These are phyloP conservation scores for Germaria angustata DNA, from an alignment of 2,888 invertebrate species.

Conservation along the genomic window DNA sequence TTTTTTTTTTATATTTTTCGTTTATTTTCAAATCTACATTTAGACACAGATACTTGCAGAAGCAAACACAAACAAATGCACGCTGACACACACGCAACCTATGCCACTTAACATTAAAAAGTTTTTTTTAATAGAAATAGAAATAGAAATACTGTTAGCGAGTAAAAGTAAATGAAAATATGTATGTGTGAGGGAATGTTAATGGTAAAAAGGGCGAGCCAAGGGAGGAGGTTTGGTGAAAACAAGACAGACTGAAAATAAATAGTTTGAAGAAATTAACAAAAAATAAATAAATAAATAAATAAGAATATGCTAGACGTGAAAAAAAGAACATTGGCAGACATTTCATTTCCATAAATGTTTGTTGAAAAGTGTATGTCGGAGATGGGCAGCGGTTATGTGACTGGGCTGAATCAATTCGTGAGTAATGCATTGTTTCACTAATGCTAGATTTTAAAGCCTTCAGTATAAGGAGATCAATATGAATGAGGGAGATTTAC, in stretches of 20 bases:
- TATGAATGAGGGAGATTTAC: no score
- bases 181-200: conserved; percentile 6
- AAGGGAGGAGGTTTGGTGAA: background rate
- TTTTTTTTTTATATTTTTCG: conserved; percentile 35
- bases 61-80: background rate
- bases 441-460: no score
- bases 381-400: no score
- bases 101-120: background rate
- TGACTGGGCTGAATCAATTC: no score
- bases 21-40: conserved; percentile 69
- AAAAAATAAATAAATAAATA: background rate
- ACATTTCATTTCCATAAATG: background rate
- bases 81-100: background rate
- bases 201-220: background rate
- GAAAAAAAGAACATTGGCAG: background rate
- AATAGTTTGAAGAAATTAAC: conserved; percentile 27
- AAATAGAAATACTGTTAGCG: conserved; percentile 9
- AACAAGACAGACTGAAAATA: background rate
- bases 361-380: background rate
- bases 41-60: background rate
- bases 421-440: no score
- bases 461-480: no score
- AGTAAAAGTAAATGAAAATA: conserved; percentile 17
- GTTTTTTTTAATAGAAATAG: background rate
- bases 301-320: conserved; percentile 17